Percentiles rank a stretch among this genome's conserved stretches.
These are phyloP conservation scores for Strigamia maritima DNA, from an alignment of 2,888 invertebrate species.

Conservation along the genomic window DNA sequence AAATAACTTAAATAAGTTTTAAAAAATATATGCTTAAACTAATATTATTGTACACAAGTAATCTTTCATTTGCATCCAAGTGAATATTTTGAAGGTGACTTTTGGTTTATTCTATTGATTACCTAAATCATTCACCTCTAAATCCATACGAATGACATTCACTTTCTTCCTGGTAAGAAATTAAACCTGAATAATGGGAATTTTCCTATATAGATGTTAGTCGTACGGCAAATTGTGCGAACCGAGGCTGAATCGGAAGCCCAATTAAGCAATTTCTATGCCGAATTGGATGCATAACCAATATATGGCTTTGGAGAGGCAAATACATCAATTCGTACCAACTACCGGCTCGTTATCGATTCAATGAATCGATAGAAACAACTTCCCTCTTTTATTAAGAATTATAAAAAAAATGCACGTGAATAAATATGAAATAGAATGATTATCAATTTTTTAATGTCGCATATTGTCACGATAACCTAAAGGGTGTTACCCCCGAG, in stretches of 20 bases:
- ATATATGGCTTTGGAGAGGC: background rate
- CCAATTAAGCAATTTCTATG: background rate
- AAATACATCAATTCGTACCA: background rate
- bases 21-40: too few relatives aligned
- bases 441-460: background rate
- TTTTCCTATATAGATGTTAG: background rate
- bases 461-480: background rate
- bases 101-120: background rate
- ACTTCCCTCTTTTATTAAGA: background rate
- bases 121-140: background rate
- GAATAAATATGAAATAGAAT: background rate
- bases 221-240: background rate
- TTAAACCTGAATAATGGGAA: background rate
- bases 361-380: background rate
- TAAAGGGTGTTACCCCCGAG: background rate
- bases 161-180: background rate
- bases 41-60: background rate
- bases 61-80: background rate
- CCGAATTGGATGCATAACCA: background rate
- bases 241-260: background rate
- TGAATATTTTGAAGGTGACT: background rate
- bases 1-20: background rate
- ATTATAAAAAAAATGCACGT: background rate
- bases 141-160: background rate
- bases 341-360: background rate